These are phyloP conservation scores for Colletes gigas DNA, from an alignment of 1,140 invertebrate genomes.

Conservation along the genomic window DNA sequence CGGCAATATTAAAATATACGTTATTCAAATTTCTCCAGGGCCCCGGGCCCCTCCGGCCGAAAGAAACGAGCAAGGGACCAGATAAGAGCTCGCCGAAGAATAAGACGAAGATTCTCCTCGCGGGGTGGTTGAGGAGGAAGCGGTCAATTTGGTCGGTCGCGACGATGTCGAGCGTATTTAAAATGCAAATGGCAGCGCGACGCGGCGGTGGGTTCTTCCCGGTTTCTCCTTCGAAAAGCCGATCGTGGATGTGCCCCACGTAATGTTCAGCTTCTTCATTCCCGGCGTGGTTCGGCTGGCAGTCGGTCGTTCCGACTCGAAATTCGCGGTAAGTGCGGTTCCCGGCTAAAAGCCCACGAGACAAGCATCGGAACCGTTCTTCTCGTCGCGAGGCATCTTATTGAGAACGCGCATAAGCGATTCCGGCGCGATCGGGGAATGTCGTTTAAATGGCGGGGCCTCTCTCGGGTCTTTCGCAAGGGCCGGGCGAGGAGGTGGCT, in stretches of 20 bases:
- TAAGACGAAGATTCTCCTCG: neutral
- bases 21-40: constrained; percentile 32
- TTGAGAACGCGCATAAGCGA: constrained; percentile 43
- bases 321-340: neutral
- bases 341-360: neutral
- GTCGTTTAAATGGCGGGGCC: constrained; percentile 51
- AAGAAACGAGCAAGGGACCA: constrained; percentile 14
- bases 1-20: constrained; percentile 10
- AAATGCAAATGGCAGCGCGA: constrained; percentile 60
- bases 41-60: neutral
- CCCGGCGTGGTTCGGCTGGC: neutral
- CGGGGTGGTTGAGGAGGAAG: constrained; percentile 5
- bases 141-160: constrained; percentile 49
- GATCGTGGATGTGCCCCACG: constrained; percentile 48
- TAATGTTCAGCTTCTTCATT: constrained; percentile 16
- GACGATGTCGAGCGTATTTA: constrained; percentile 59
- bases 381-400: constrained; percentile 38
- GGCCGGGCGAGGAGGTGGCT: neutral
- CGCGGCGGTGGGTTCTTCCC: constrained; percentile 51
- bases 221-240: constrained; percentile 34
- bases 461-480: constrained; percentile 15
- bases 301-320: neutral
- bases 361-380: neutral
- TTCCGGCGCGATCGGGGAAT: constrained; percentile 50
- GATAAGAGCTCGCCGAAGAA: constrained; percentile 12